Evolutionary conservation across 2,113 vertebrate genomes (phyloP), one percentile per base, ranked within the genome.

Genomic region (Gobio gobio): DNA sequence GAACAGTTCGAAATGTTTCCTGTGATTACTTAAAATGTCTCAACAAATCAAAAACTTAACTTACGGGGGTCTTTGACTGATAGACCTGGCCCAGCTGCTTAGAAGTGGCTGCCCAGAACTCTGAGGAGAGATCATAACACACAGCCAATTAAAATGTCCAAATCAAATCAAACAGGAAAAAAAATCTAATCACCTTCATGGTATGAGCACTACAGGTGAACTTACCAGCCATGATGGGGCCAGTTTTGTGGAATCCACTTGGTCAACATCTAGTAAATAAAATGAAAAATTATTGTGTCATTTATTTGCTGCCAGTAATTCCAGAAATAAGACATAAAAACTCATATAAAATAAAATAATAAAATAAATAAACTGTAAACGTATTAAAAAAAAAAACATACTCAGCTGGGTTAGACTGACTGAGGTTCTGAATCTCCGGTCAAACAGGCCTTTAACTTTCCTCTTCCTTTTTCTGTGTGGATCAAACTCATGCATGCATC

Each of bases 341-440:
- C 18, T 9, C 10, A 47, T 49, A 49, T 49, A 13, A 49, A 13
- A 13, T 49, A 49, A 47, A 47, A 49, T 9, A 54, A 54, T 16
- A 18, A 18, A 3, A 18, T 2, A 14, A 14, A 14, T 49, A 43
- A 43, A 45, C 47, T 51, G 49, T 51, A 56, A 22, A 22, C 22
- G 18, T 56, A 56, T 9, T n/a, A n/a, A n/a, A 7, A 20, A 13
- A 33, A 33, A 10, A 26, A 10, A 93, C 97, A 87, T 97, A 99
- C 97, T 95, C 88, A 97, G 94, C 88, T 97, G 96, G 91, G 88
- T 96, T 89, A 96, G 96, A 90, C 93, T 96, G 89, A 96, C 94
- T 64, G 96, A 95, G 0, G 95, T 93, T 14, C 96, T 95, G 94
- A 95, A 95, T 68, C 93, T 95, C 76, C 91, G 94, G 84, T 83